phyloP scores from a whole-genome alignment of 1,140 invertebrate species.

The Cydia strobilella region DNA sequence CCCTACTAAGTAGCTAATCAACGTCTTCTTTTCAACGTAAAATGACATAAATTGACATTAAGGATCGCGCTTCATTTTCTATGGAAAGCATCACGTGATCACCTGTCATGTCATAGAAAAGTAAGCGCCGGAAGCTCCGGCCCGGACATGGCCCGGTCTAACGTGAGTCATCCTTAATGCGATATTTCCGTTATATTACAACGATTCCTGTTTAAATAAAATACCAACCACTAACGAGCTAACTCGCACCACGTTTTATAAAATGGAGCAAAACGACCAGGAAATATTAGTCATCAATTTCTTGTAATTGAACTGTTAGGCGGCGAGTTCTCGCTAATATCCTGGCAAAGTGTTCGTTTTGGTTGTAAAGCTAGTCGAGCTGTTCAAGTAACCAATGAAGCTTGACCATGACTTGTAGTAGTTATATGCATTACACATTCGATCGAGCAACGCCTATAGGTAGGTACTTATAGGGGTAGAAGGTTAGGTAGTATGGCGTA shows the following conservation, averaged over 20 bases:
- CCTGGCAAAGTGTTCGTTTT: neutral
- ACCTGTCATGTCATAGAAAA: too few relatives aligned
- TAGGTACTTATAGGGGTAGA: too few relatives aligned
- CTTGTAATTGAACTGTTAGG: constrained; percentile 14
- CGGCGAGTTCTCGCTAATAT: constrained; percentile 3
- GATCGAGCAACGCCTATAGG: too few relatives aligned
- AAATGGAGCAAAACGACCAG: neutral
- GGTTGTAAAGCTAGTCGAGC: neutral
- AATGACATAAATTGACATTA: too few relatives aligned
- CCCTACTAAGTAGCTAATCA: neutral
- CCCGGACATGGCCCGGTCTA: too few relatives aligned
- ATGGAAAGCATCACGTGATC: too few relatives aligned
- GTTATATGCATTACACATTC: too few relatives aligned
- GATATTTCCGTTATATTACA: neutral
- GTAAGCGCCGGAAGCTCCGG: too few relatives aligned
- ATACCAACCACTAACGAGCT: neutral
- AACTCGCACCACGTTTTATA: constrained; percentile 9
- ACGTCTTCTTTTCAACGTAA: neutral
- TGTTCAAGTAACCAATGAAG: neutral
- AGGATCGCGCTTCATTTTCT: too few relatives aligned
- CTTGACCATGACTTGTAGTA: too few relatives aligned
- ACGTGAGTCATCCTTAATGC: too few relatives aligned
- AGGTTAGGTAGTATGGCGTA: too few relatives aligned
- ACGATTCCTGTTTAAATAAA: neutral
- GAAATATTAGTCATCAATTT: constrained; percentile 19